Evolutionary conservation across 2,888 invertebrate species (phyloP).

Genomic region (Aelia acuminata): DNA sequence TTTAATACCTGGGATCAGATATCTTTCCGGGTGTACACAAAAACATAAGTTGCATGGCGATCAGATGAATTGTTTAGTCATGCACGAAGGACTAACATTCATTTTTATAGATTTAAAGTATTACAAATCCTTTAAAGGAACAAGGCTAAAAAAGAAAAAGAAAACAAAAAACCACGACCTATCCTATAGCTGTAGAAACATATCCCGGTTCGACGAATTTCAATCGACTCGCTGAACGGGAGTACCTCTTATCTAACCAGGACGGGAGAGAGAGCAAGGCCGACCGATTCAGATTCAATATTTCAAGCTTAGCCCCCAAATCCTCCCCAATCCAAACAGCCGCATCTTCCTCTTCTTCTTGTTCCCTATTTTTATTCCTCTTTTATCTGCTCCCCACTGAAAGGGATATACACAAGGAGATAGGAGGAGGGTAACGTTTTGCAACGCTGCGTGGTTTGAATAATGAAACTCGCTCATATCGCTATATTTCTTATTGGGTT

Average conservation of each 20-base stretch:
- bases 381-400: not conserved
- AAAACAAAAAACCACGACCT: too few relatives aligned
- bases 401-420: not conserved
- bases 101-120: too few relatives aligned
- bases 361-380: constrained; percentile 6
- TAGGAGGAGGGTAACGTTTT: not conserved
- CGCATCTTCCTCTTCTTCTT: not conserved
- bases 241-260: too few relatives aligned
- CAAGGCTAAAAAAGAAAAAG: too few relatives aligned
- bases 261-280: too few relatives aligned
- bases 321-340: not conserved
- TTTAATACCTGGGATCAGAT: too few relatives aligned
- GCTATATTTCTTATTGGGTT: constrained; percentile 3
- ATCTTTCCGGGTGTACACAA: too few relatives aligned
- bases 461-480: not conserved
- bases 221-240: not conserved
- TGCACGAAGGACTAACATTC: too few relatives aligned
- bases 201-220: not conserved
- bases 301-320: constrained; percentile 12
- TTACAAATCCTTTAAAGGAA: too few relatives aligned
- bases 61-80: too few relatives aligned
- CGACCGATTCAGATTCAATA: constrained; percentile 13
- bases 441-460: not conserved
- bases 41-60: too few relatives aligned
- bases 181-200: too few relatives aligned